Evolutionary conservation across 2,797 vertebrate species (phyloP), one percentile per base, ranked within the genome.

Genomic region (Bucorvus abyssinicus): DNA sequence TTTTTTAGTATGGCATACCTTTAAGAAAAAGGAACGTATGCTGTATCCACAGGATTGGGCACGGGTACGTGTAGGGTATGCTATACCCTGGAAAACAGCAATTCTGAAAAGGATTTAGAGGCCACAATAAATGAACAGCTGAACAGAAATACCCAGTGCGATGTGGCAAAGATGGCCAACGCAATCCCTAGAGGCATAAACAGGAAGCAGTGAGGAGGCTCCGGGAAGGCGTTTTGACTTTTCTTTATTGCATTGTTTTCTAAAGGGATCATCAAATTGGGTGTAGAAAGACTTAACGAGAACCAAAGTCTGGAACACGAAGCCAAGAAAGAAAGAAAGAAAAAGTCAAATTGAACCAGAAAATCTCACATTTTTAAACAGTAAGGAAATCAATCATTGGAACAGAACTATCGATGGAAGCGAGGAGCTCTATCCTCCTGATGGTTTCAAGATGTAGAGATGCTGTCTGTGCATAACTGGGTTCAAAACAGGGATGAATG

Each of bases 281-380:
- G 90, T 77, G 88, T 94, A 94, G 88, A 95, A 95, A 96, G 68
- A 74, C 77, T 0, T 83, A 95, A 94, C 60, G 74, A 94, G 88
- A 95, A 96, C 68, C 70, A 93, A 93, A 90, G 78, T 65, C 45
- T 82, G 60, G 63, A 90, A 83, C 1, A 1, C 16, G 77, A 87
- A 87, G 83, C 83, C 86, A 94, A 95, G 80, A 94, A 86, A 85
- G 49, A 87, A 92, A 87, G 86, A 89, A 90, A 90, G 82, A 76
- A 82, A 87, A 89, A 89, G 64, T 91, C 67, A 89, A 82, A 94
- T 64, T 0, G 0, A 93, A 96, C 70, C 64, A 95, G 90, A 94
- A 94, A 87, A 90, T 87, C 27, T 63, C 90, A 87, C 49, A 84
- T 71, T 96, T 93, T 89, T 60, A 55, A 95, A 74, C 24, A 82